Base-by-base conservation (phyloP, 2,113 vertebrate species). In the Myotis davidii region DNA sequence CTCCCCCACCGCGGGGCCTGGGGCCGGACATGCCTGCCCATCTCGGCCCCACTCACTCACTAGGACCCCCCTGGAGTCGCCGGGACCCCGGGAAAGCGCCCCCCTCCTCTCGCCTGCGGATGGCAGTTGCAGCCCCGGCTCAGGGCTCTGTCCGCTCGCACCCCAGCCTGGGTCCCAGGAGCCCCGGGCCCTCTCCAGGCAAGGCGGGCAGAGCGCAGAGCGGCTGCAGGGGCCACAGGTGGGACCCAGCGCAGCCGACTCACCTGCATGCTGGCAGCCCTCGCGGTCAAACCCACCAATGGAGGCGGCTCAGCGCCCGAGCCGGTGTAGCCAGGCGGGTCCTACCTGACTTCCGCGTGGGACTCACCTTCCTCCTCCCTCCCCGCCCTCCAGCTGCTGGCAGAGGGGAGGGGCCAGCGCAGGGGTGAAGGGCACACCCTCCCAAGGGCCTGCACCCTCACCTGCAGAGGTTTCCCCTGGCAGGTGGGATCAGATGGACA, bases 261-360 rank as follows among this genome's bases (percentile, higher is more conserved):
- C 98, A 98, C 98, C 98, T 96, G 96, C 98, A 98, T 98, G 92
- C 91, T 50, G 97, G 18, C 3, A 23, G 0, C 5, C 9, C 64
- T 2, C 5, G 1, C 27, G 0, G 29, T 34, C 42, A 8, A 0
- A 25, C n/a, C 8, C 11, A 2, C 0, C 0, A 45, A 13, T 37
- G 12, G 67, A 34, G 29, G 25, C 1, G 6, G 59, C 34, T 72
- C 0, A 0, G 3, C 0, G n/a, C 72, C 3, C 42, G 11, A 32
- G 69, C 3, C 3, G 69, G 45, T 10, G 70, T 23, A 14, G n/a
- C 59, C 0, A 1, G 8, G 42, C 0, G 11, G 10, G 0, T 10
- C 74, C 88, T 54, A 72, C 84, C 70, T 79, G 96, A 97, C 98
- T 98, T 98, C 98, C 97, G 97, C 3, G 59, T 97, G 91, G 56